Conservation (phyloP, 2,113 vertebrate species). For the Bungarus multicinctus region DNA sequence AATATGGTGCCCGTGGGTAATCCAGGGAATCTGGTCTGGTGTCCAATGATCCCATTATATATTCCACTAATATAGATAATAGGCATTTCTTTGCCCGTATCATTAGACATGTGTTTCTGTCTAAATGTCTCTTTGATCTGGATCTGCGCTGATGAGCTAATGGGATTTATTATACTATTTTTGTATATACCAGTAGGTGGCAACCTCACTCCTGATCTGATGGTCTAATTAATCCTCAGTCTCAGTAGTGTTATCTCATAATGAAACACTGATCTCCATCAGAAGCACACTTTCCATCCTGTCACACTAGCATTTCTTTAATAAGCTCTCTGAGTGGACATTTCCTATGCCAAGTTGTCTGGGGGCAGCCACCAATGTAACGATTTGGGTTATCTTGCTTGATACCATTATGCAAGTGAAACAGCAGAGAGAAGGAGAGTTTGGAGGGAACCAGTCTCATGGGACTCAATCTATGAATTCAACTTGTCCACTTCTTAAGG, state of each 20-base stretch:
- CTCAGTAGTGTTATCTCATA: not conserved
- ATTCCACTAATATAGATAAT: not conserved
- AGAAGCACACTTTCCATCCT: not conserved
- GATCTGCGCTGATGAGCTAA: not conserved
- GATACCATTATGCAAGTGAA: not conserved
- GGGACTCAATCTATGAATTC: not conserved
- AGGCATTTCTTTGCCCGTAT: not conserved
- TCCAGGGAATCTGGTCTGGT: not conserved
- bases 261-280: not conserved
- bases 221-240: not conserved
- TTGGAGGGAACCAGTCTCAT: not conserved
- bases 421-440: not conserved
- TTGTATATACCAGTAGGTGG: not conserved
- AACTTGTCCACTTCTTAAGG: not conserved
- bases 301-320: not conserved
- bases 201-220: not conserved
- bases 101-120: not conserved
- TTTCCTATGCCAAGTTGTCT: not conserved
- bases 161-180: not conserved
- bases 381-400: not conserved
- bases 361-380: not conserved
- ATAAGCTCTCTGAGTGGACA: not conserved
- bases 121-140: not conserved
- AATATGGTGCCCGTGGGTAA: not conserved
- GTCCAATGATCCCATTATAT: not conserved